Percentiles rank a stretch among this genome's conserved stretches.
phyloP scores from a whole-genome alignment of 2,888 invertebrate species.

The Lasiommata megera region DNA sequence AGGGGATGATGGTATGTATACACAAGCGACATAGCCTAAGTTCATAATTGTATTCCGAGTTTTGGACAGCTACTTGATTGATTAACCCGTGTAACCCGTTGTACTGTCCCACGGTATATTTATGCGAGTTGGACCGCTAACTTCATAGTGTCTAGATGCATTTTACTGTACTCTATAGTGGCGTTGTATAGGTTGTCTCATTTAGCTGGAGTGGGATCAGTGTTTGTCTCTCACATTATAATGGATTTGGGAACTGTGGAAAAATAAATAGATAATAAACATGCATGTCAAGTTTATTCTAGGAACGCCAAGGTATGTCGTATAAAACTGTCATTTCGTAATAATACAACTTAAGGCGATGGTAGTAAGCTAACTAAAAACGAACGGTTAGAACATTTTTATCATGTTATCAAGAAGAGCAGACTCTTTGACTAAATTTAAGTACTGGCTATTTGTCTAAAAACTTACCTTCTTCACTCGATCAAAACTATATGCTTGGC shows the following conservation, averaged over 20 bases:
- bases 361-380: too few species aligned
- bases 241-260: conserved; percentile 8
- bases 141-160: conserved; percentile 40
- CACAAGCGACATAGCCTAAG: conserved; percentile 69
- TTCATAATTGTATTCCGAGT: conserved; percentile 79
- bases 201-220: conserved; percentile 20
- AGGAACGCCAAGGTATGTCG: too few species aligned
- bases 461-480: too few species aligned
- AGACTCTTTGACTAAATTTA: too few species aligned
- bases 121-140: conserved; percentile 52
- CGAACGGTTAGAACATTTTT: too few species aligned
- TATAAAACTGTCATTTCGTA: too few species aligned
- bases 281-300: not conserved
- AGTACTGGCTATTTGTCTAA: too few species aligned
- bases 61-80: conserved; percentile 72
- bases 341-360: too few species aligned
- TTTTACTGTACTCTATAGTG: conserved; percentile 26
- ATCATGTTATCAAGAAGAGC: too few species aligned
- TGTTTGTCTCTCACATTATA: conserved; percentile 30
- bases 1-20: conserved; percentile 54
- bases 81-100: conserved; percentile 53
- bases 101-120: conserved; percentile 41
- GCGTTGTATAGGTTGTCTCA: conserved; percentile 17
- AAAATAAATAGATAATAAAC: conserved; percentile 9
- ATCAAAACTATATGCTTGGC: too few species aligned